A percentile compares a stretch with the other conserved stretches of the same genome.
These are phyloP conservation scores for Eupsittula cactorum DNA, from an alignment of 2,113 vertebrate genomes.

Conservation along the genomic window DNA sequence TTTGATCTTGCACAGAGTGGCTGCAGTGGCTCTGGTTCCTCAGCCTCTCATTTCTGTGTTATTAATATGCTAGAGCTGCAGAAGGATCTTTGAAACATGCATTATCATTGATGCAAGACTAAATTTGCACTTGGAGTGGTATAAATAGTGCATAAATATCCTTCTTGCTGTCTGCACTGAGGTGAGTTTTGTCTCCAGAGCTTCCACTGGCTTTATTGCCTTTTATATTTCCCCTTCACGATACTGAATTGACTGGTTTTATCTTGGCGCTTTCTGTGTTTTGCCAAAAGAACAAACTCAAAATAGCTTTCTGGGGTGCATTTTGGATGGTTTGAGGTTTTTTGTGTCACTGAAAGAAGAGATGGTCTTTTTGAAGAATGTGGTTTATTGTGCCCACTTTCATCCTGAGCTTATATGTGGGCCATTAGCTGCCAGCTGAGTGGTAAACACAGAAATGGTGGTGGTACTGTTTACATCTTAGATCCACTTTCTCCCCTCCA, in stretches of 20 bases:
- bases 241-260: slow-evolving; percentile 3
- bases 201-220: slow-evolving; percentile 13
- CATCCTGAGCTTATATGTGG: slow-evolving; percentile 11
- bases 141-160: slow-evolving; percentile 47
- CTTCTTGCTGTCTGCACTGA: slow-evolving; percentile 13
- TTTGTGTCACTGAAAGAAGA: slow-evolving; percentile 7
- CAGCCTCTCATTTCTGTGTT: background rate
- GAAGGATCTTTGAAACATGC: background rate
- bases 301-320: slow-evolving; percentile 35
- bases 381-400: slow-evolving; percentile 30
- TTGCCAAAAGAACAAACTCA: slow-evolving; percentile 34
- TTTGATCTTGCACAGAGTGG: background rate
- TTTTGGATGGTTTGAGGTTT: background rate
- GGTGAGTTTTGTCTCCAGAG: slow-evolving; percentile 39
- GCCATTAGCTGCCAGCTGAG: slow-evolving; percentile 52
- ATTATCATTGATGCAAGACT: background rate
- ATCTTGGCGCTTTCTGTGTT: slow-evolving; percentile 11
- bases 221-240: background rate
- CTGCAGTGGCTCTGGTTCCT: background rate
- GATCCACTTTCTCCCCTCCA: background rate
- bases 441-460: slow-evolving; percentile 47
- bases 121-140: slow-evolving; percentile 21
- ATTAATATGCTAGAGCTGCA: background rate
- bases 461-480: slow-evolving; percentile 15
- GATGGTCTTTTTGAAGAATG: slow-evolving; percentile 15